A percentile compares a stretch with the other conserved stretches of the same genome.
Evolutionary conservation across 2,888 invertebrate genomes (phyloP).

Genomic region (Drosophila mulleri): DNA sequence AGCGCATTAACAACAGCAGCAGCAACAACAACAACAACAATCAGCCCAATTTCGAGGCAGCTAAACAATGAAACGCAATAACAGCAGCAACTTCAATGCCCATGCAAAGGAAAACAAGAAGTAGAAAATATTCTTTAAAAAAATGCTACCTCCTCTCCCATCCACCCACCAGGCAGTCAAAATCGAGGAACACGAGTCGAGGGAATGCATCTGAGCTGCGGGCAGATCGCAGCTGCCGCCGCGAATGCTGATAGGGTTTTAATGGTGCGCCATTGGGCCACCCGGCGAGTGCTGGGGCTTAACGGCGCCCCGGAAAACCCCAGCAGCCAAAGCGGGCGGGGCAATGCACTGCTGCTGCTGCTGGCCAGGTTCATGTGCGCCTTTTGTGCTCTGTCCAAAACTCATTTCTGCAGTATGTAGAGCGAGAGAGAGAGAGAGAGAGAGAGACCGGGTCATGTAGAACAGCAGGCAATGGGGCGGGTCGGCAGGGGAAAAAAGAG

Average conservation of each 20-base stretch:
- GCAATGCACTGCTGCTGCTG: conserved; percentile 66
- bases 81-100: conserved; percentile 51
- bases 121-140: background rate
- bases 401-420: conserved; percentile 64
- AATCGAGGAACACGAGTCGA: conserved; percentile 33
- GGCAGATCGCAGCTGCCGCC: conserved; percentile 68
- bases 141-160: background rate
- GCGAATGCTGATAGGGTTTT: conserved; percentile 77
- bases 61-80: conserved; percentile 77
- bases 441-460: background rate
- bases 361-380: conserved; percentile 64
- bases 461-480: no score
- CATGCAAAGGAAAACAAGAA: conserved; percentile 17
- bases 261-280: conserved; percentile 64
- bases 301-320: conserved; percentile 3
- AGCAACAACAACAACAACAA: conserved; percentile 18
- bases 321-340: conserved; percentile 15
- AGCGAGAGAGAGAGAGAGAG: conserved; percentile 2
- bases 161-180: conserved; percentile 20
- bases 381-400: conserved; percentile 74
- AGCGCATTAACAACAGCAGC: conserved; percentile 25
- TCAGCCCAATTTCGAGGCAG: conserved; percentile 62
- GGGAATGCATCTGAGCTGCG: conserved; percentile 32
- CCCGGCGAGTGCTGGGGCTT: conserved; percentile 40
- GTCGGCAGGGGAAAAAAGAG: background rate